Base-by-base conservation (phyloP, 2,797 vertebrate species). In the Cossypha dichroa region DNA sequence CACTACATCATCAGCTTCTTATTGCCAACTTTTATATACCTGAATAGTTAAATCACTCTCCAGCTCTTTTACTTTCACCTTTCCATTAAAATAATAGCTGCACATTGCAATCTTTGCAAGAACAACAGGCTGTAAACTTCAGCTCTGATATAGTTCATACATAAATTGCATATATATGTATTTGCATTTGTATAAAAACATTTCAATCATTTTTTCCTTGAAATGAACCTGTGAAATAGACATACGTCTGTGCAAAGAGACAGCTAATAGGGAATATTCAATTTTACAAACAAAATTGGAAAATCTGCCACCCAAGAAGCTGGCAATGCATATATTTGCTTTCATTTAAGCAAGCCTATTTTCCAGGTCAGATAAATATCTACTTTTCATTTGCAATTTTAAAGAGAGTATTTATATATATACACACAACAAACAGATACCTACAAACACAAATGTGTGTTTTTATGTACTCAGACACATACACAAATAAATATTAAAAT, bases 11-110 rank as follows among this genome's bases (percentile, higher is more conserved):
- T 88, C 87, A 83, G 68, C 48, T 94, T 96, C 92, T 96, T 95
- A 84, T 81, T 90, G 64, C 58, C 34, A 93, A 93, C 72, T 96
- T 96, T 41, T 54, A 21, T 67, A 9, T 34, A 69, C 63, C 43
- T 78, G 31, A 26, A 54, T 58, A 74, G 78, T 63, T 80, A 90
- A 79, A 93, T 67, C 74, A 66, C 54, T 95, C 92, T 48, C 70
- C 68, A 85, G 58, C 85, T 85, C 46, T 94, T 92, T 72, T 72
- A 38, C 36, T 96, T 95, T 96, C 87, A 92, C 79, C 91, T 95
- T 96, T 90, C 84, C 91, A 93, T 88, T 96, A 91, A 93, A 96
- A 94, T 94, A 96, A 91, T 92, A 84, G 79, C 76, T 75, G 31
- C 67, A 81, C 17, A 34, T 51, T 76, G 79, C 72, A 93, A 72